Conservation (phyloP, 1,140 invertebrate genomes). For the Zaprionus taronus region DNA sequence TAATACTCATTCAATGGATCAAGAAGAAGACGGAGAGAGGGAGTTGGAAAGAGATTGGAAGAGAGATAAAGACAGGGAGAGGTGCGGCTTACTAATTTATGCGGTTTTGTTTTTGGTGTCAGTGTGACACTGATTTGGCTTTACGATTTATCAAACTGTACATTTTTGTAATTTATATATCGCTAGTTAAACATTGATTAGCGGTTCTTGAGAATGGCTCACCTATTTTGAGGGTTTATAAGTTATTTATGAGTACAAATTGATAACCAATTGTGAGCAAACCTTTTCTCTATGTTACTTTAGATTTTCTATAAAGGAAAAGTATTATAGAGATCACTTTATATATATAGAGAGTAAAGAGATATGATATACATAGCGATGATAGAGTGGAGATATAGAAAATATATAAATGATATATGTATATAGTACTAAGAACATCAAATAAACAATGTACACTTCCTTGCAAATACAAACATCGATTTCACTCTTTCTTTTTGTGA, state of each 20-base stretch:
- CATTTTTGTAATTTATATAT: background rate
- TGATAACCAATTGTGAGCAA: background rate
- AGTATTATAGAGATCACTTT: background rate
- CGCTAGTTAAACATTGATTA: background rate
- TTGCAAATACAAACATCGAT: background rate
- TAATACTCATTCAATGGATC: slow-evolving; percentile 11
- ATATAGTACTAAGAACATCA: too few relatives aligned
- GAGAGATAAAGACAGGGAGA: background rate
- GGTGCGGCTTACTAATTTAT: background rate
- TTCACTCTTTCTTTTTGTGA: background rate
- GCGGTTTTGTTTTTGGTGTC: background rate
- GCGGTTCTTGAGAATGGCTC: background rate
- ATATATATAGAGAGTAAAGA: too few relatives aligned
- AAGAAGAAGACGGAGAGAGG: background rate
- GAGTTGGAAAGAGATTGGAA: too few relatives aligned
- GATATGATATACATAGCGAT: too few relatives aligned
- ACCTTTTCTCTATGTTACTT: background rate
- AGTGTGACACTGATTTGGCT: background rate
- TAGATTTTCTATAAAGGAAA: background rate
- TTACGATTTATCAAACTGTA: background rate
- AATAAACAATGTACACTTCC: too few relatives aligned
- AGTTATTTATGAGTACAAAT: background rate
- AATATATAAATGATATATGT: background rate
- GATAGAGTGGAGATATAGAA: too few relatives aligned
- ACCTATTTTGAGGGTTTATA: background rate